These are phyloP conservation scores for Nomada ferruginata DNA, from an alignment of 2,888 invertebrate genomes.

Conservation along the genomic window DNA sequence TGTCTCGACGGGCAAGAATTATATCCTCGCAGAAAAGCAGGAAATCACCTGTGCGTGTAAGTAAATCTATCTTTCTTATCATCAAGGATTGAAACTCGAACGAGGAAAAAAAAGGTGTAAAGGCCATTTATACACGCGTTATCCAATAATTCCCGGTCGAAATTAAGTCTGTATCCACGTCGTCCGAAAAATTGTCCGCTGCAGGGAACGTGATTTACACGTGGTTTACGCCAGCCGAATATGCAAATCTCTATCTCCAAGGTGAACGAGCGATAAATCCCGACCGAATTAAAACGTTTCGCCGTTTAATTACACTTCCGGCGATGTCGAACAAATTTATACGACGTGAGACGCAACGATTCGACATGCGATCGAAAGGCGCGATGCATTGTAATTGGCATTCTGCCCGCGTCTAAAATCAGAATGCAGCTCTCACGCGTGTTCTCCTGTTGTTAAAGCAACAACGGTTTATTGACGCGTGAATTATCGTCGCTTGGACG, in stretches of 20 bases:
- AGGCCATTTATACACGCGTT: no score
- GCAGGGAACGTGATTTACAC: background rate
- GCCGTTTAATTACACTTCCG: slow-evolving; percentile 7
- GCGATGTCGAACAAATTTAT: slow-evolving; percentile 9
- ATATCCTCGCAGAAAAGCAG: no score
- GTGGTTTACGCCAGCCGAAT: background rate
- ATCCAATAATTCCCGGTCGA: no score
- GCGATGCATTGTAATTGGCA: slow-evolving; percentile 37
- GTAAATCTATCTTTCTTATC: no score
- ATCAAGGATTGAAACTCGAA: no score
- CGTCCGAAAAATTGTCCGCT: background rate
- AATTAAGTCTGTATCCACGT: no score
- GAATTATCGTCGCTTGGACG: slow-evolving; percentile 9
- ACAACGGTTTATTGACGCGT: slow-evolving; percentile 8
- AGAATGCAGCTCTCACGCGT: slow-evolving; percentile 5
- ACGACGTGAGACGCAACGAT: background rate
- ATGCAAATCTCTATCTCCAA: slow-evolving; percentile 2
- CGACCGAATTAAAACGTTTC: slow-evolving; percentile 1
- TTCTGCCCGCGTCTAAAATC: slow-evolving; percentile 35
- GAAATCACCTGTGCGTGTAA: no score
- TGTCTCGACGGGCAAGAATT: no score
- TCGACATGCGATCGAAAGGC: background rate
- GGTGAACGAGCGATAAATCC: slow-evolving; percentile 20
- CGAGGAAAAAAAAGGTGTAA: no score
- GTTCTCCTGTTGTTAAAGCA: slow-evolving; percentile 10